Evolutionary conservation across 2,113 vertebrate species (phyloP), one percentile per base, ranked within the genome.

Genomic region (Lathamus discolor): DNA sequence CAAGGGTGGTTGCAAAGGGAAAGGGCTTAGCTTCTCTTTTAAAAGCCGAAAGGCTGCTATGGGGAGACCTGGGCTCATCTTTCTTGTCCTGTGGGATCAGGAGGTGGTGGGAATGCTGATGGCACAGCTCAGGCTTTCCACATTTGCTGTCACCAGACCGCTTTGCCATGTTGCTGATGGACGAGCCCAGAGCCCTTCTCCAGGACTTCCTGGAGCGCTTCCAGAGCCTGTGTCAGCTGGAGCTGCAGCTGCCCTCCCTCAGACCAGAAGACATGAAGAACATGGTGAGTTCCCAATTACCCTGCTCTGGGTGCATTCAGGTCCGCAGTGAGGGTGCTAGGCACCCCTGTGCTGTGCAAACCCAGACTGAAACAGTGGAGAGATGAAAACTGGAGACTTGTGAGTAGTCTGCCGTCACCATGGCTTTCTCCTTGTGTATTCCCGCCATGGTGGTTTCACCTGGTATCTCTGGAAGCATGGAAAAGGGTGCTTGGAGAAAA

Each of bases 191-290:
- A 11, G 97, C 97, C 12, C 98, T 99, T 6, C 92, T 99, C 46
- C 93, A 92, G 90, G 98, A 98, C 6, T 99, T 99, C 81, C 90
- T 99, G 75, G 98, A 98, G 25, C 98, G 99, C 6, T 99, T 99
- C 91, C 98, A 98, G 87, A 98, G 98, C 75, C 97, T 98, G 68
- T 99, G 98, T 84, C 97, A 97, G 75, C 97, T 99, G 92, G 98
- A 99, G 84, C 98, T 99, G 83, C 99, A 99, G 97, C 98, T 99
- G 85, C 99, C 99, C 62, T 98, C 98, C 39, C 98, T 99, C 96
- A 98, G 97, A 68, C 98, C 98, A 1, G 99, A 99, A 31, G 98
- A 99, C 43, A 94, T 99, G 39, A 99, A 99, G 90, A 98, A 79
- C 52, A 98, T 99, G 99, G 99, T 99, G 96, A 98, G 98, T 96